phyloP scores from a whole-genome alignment of 2,113 vertebrate genomes.

The Xyliphius kryptos region DNA sequence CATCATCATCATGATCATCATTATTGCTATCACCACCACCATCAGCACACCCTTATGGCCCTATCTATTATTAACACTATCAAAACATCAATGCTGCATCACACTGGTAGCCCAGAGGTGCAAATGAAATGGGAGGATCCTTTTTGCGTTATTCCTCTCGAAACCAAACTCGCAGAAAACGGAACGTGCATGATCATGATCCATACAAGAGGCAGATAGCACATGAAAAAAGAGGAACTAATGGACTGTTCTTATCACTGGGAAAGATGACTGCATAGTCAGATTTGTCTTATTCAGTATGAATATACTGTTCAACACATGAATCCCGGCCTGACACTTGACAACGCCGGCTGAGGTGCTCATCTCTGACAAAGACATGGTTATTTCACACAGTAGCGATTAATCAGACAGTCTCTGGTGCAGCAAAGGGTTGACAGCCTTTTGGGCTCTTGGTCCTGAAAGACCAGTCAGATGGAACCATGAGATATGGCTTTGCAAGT shows the following conservation, averaged over 20 bases:
- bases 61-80: conserved; percentile 4
- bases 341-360: conserved; percentile 2
- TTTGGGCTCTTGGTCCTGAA: conserved; percentile 12
- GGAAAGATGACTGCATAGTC: conserved; percentile 5
- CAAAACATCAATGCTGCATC: conserved; percentile 2
- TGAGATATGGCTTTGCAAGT: conserved; percentile 25
- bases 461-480: conserved; percentile 21
- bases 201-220: conserved; percentile 22
- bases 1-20: conserved; percentile 17
- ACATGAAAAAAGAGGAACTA: conserved; percentile 22
- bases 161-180: neutral
- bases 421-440: conserved; percentile 18
- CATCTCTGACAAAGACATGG: conserved; percentile 3
- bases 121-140: conserved; percentile 10
- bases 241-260: conserved; percentile 7
- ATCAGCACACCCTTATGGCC: neutral
- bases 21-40: too few relatives aligned
- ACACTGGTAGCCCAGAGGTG: conserved; percentile 9
- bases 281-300: conserved; percentile 37
- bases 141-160: neutral
- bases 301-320: conserved; percentile 32
- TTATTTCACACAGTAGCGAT: conserved; percentile 25
- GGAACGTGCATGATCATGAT: conserved; percentile 23
- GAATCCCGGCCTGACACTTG: conserved; percentile 31
- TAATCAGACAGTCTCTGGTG: conserved; percentile 26